Conservation (phyloP, 2,888 invertebrate genomes). For the Podotricha telesiphe region DNA sequence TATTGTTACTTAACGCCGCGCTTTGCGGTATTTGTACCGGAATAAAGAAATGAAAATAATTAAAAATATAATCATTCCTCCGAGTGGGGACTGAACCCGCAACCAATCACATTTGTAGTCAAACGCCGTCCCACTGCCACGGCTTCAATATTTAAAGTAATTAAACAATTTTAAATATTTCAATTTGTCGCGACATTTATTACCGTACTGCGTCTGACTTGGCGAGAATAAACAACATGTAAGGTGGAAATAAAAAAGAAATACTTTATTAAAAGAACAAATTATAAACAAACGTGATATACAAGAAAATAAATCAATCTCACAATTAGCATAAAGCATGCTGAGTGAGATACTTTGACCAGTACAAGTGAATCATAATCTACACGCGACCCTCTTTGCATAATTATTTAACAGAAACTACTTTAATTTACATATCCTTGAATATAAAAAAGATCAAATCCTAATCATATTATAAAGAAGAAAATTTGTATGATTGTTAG, state of each 20-base stretch:
- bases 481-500: not conserved
- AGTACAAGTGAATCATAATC: constrained; percentile 10
- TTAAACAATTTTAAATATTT: too few relatives aligned
- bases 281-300: not conserved
- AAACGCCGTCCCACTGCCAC: too few relatives aligned
- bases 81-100: too few relatives aligned
- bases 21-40: too few relatives aligned
- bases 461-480: not conserved
- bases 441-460: constrained; percentile 4
- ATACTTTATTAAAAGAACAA: not conserved
- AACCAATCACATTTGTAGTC: too few relatives aligned
- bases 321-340: constrained; percentile 37
- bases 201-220: too few relatives aligned
- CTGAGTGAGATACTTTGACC: constrained; percentile 23
- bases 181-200: too few relatives aligned
- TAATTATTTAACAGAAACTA: constrained; percentile 31
- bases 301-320: constrained; percentile 12
- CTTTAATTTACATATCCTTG: constrained; percentile 35
- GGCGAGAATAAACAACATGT: not conserved
- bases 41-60: too few relatives aligned
- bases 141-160: too few relatives aligned
- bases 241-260: not conserved
- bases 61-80: too few relatives aligned
- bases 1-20: too few relatives aligned
- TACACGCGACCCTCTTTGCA: constrained; percentile 29